phyloP scores from a whole-genome alignment of 2,888 invertebrate genomes.

The Epirrita christyi region DNA sequence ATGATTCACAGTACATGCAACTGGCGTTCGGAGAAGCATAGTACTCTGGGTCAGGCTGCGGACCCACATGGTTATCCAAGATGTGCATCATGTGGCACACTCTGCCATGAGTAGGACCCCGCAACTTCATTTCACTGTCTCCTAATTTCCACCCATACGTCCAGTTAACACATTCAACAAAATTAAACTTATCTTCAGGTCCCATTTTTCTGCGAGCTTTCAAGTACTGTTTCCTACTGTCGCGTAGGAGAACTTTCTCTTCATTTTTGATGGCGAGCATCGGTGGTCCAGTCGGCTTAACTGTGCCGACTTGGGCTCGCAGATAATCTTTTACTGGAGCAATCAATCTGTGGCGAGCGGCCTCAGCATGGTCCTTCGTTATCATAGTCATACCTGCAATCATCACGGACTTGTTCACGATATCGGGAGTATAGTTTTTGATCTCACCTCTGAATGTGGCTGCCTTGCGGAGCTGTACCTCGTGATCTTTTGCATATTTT shows the following conservation, averaged over 20 bases:
- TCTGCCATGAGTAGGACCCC: slow-evolving; percentile 26
- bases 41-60: slow-evolving; percentile 34
- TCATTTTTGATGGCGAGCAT: slow-evolving; percentile 12
- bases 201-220: slow-evolving; percentile 28
- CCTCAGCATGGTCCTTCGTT: slow-evolving; percentile 19
- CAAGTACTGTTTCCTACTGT: slow-evolving; percentile 35
- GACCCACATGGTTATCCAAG: slow-evolving; percentile 26
- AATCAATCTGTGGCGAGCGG: slow-evolving; percentile 22
- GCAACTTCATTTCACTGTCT: slow-evolving; percentile 33
- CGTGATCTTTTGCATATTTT: slow-evolving; percentile 31
- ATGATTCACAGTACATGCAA: slow-evolving; percentile 7
- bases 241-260: slow-evolving; percentile 22
- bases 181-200: slow-evolving; percentile 42
- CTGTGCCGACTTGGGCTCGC: slow-evolving; percentile 2
- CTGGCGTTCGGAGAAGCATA: slow-evolving; percentile 21
- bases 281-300: slow-evolving; percentile 6
- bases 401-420: slow-evolving; percentile 26
- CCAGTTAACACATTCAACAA: slow-evolving; percentile 39
- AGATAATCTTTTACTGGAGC: slow-evolving; percentile 18
- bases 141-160: slow-evolving; percentile 40
- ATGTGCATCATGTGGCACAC: slow-evolving; percentile 17
- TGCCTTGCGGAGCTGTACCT: slow-evolving; percentile 21
- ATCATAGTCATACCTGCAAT: slow-evolving; percentile 25
- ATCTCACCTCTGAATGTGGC: slow-evolving; percentile 26
- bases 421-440: slow-evolving; percentile 29